phyloP scores from a whole-genome alignment of 2,113 vertebrate genomes.

The Poeciliopsis retropinna region DNA sequence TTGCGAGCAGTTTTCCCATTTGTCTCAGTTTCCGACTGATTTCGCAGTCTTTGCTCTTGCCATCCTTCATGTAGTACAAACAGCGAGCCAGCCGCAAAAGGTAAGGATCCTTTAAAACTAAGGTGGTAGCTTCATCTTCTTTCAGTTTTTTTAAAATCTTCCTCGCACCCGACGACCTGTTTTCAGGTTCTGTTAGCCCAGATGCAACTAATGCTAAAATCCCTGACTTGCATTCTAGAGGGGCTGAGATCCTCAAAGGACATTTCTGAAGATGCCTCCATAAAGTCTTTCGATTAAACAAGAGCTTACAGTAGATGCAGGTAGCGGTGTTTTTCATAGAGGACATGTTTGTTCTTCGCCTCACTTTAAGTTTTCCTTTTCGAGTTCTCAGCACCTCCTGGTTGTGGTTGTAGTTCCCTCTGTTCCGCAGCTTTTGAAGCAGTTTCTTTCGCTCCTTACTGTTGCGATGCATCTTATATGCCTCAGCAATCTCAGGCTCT shows the following conservation, averaged over 20 bases:
- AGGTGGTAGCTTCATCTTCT: conserved; percentile 33
- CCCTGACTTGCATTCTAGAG: not conserved
- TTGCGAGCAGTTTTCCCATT: conserved; percentile 41
- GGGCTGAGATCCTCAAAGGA: not conserved
- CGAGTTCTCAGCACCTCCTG: conserved; percentile 25
- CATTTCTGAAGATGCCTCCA: conserved; percentile 47
- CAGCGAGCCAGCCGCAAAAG: conserved; percentile 46
- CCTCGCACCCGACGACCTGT: conserved; percentile 26
- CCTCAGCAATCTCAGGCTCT: conserved; percentile 37
- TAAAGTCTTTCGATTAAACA: conserved; percentile 7
- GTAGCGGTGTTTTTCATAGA: not conserved
- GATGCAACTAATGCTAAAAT: conserved; percentile 19
- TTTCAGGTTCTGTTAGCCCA: not conserved
- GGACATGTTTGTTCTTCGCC: accelerated
- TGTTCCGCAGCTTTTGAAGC: conserved; percentile 22
- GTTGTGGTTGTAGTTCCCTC: conserved; percentile 58
- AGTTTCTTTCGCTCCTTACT: conserved; percentile 14
- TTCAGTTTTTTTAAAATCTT: conserved; percentile 37
- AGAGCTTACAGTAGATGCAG: conserved; percentile 59
- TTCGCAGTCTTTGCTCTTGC: not conserved
- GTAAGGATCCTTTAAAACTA: conserved; percentile 25
- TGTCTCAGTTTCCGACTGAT: conserved; percentile 20
- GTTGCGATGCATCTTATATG: not conserved
- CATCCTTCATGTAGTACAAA: not conserved
- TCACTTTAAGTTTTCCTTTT: conserved; percentile 34